Evolutionary conservation across 2,113 vertebrate genomes (phyloP).

Genomic region (Ciconia stormi): DNA sequence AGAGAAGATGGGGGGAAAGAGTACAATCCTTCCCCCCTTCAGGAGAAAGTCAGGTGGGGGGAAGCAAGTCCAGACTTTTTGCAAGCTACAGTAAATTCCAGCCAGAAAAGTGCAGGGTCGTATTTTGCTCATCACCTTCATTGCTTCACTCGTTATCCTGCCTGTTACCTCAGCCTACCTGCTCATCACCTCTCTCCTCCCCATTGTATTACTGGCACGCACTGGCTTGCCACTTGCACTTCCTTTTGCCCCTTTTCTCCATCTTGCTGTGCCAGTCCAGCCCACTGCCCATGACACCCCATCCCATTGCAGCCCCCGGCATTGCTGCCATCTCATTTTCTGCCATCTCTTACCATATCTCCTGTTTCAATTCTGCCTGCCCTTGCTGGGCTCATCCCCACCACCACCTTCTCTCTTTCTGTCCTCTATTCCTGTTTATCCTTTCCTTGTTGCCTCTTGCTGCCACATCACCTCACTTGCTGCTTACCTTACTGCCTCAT

Average conservation of each 20-base stretch:
- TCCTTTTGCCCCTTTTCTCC: neutral
- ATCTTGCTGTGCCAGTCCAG: neutral
- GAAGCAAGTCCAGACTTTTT: neutral
- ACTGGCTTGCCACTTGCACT: neutral
- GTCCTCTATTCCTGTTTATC: neutral
- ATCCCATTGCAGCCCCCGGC: neutral
- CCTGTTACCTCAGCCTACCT: neutral
- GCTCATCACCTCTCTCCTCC: neutral
- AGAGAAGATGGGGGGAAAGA: neutral
- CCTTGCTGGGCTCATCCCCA: neutral
- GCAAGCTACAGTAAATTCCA: neutral
- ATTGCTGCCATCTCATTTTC: neutral
- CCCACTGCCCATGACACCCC: neutral
- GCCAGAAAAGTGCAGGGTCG: neutral
- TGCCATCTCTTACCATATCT: neutral
- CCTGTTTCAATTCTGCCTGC: neutral
- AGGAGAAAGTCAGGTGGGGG: neutral
- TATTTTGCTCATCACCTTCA: neutral
- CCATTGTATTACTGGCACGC: neutral
- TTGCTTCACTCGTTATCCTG: neutral
- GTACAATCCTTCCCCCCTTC: neutral
- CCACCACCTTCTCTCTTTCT: neutral
- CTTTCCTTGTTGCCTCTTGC: neutral
- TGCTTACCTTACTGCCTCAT: neutral
- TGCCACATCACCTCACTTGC: neutral